Percentiles rank a stretch among this genome's conserved stretches.
phyloP scores from a whole-genome alignment of 2,888 invertebrate genomes.

The Dicycla oo region DNA sequence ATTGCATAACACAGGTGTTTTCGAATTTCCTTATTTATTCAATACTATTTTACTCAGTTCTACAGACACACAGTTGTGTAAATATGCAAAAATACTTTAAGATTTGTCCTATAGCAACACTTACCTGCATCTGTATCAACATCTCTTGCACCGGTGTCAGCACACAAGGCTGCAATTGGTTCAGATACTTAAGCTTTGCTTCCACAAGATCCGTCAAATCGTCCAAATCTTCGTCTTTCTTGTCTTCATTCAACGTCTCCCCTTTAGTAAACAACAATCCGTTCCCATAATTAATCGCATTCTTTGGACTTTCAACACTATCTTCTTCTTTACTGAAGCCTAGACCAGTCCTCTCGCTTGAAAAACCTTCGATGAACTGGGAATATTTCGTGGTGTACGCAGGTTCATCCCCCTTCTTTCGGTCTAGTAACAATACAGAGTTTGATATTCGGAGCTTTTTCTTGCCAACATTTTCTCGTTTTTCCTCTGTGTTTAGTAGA shows the following conservation, averaged over 20 bases:
- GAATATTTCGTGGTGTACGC: slow-evolving; percentile 87
- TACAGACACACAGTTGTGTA: not conserved
- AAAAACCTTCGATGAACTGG: slow-evolving; percentile 84
- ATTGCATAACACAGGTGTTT: not conserved
- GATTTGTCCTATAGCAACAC: slow-evolving; percentile 13
- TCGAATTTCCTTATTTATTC: not conserved
- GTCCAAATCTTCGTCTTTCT: slow-evolving; percentile 81
- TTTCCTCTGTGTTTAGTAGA: slow-evolving; percentile 75
- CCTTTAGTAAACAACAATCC: slow-evolving; percentile 89
- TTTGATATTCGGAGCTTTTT: slow-evolving; percentile 87
- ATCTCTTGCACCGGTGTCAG: slow-evolving; percentile 90
- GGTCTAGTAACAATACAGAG: slow-evolving; percentile 82
- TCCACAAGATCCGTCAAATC: slow-evolving; percentile 83
- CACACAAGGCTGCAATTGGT: slow-evolving; percentile 83
- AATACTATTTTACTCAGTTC: not conserved
- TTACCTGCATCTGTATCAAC: slow-evolving; percentile 90
- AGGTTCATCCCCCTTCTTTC: slow-evolving; percentile 77
- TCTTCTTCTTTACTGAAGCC: slow-evolving; percentile 83
- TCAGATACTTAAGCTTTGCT: slow-evolving; percentile 89
- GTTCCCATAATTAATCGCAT: slow-evolving; percentile 83
- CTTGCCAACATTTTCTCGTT: slow-evolving; percentile 73
- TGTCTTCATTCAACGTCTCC: slow-evolving; percentile 85
- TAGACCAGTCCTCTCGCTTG: slow-evolving; percentile 86
- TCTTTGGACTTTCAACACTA: slow-evolving; percentile 75
- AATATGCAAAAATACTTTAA: slow-evolving; percentile 6